Conservation (phyloP, 2,113 vertebrate genomes). For the Apteryx mantelli region DNA sequence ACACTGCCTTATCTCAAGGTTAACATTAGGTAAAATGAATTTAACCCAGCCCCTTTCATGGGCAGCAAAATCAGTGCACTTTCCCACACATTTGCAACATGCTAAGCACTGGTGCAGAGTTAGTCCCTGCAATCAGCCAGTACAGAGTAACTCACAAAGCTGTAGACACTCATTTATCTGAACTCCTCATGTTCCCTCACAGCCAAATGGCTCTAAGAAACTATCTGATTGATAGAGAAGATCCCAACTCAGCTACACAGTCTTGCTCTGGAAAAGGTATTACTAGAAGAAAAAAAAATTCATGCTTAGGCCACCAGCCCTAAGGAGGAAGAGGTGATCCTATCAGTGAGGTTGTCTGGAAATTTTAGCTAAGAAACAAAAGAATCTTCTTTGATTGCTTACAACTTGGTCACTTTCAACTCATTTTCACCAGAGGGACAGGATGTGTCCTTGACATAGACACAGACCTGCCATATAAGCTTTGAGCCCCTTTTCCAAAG, state of each 20-base stretch:
- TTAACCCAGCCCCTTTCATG: neutral
- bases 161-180: neutral
- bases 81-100: neutral
- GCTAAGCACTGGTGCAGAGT: neutral
- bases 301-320: neutral
- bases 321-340: neutral
- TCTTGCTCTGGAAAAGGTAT: neutral
- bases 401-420: neutral
- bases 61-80: neutral
- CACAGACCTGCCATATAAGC: neutral
- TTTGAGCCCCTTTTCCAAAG: neutral
- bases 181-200: neutral
- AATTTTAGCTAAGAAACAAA: neutral
- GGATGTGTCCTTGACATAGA: fast-evolving
- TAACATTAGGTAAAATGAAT: conserved; percentile 17
- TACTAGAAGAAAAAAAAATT: neutral
- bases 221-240: neutral
- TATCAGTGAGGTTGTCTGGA: neutral
- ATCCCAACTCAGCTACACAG: neutral
- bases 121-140: neutral
- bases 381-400: neutral
- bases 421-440: neutral
- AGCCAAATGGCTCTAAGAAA: neutral
- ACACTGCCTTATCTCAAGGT: conserved; percentile 13
- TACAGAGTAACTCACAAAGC: neutral